Evolutionary conservation across 2,113 vertebrate species (phyloP), one percentile per base, ranked within the genome.

Genomic region (Chloroceryle aenea): DNA sequence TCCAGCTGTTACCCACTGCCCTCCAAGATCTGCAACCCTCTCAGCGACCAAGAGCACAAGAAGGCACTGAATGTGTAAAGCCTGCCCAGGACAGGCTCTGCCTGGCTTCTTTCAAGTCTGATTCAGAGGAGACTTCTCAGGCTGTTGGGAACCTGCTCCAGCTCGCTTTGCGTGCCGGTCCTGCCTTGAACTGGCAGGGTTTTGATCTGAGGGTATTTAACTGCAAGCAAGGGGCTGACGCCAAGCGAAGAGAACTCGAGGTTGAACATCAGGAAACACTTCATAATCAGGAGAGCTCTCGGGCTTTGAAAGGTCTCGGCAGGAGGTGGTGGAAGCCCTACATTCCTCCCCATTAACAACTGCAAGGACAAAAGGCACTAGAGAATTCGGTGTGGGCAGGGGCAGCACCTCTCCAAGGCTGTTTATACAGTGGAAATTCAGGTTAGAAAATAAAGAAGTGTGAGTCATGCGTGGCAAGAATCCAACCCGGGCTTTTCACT

Each of bases 241-340:
- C 84, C 47, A 91, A 85, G 86, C 0, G 0, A 25, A 61, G 85
- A 87, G 36, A 73, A 78, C 56, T 0, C 14, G 77, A 74, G 55
- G 84, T 14, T 80, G 75, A 91, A 40, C 78, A 78, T 84, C 92
- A 77, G 90, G 87, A 87, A 86, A 69, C 87, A 16, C 90, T 77
- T 63, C 67, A 47, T 38, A 88, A 21, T 63, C 43, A 62, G 0
- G 23, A 81, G 61, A 84, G 84, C 87, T 86, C 87, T 78, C 69
- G 38, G 85, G 14, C 90, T 16, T 6, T 34, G 79, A 32, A 69
- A 91, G 67, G 68, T 48, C 89, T 85, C 72, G 0, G 81, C 18
- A 3, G 91, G 93, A 94, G 92, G 90, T 3, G 85, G 92, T 81
- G 85, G 87, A 93, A 96, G 79, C 87, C 92, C 93, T 71, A 48